These are phyloP conservation scores for Allygus modestus DNA, from an alignment of 2,888 invertebrate species.

Conservation along the genomic window DNA sequence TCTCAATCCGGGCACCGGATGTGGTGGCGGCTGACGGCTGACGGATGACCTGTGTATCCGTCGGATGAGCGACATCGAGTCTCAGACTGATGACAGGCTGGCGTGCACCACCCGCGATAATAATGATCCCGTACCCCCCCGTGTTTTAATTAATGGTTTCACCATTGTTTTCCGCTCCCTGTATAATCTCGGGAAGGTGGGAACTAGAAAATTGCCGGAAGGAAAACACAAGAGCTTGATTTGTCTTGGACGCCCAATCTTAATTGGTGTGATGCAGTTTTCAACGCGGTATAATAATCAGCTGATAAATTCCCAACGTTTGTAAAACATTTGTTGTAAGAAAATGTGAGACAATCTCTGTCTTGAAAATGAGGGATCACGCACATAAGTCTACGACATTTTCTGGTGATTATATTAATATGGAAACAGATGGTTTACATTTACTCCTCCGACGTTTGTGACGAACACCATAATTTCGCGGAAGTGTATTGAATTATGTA, in stretches of 20 bases:
- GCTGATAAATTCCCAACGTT: no score
- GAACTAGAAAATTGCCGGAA: background rate
- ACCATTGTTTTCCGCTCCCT: background rate
- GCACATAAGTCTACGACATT: no score
- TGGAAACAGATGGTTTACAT: no score
- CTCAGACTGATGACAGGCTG: background rate
- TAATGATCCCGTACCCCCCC: background rate
- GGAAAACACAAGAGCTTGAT: background rate
- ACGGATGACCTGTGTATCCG: constrained; percentile 3
- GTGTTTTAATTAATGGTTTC: constrained; percentile 12
- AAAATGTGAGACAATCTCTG: no score
- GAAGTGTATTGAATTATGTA: no score
- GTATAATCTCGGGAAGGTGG: background rate
- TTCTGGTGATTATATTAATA: no score
- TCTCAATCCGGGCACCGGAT: background rate
- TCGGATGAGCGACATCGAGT: no score
- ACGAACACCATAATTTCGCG: no score
- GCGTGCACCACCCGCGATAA: background rate
- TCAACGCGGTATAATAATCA: no score
- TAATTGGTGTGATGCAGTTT: background rate
- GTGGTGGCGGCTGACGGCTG: background rate
- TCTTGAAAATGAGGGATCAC: no score
- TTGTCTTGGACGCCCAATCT: background rate
- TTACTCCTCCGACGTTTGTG: no score
- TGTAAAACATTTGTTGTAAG: no score